Conservation (phyloP, 2,113 vertebrate species). For the Castor canadensis region DNA sequence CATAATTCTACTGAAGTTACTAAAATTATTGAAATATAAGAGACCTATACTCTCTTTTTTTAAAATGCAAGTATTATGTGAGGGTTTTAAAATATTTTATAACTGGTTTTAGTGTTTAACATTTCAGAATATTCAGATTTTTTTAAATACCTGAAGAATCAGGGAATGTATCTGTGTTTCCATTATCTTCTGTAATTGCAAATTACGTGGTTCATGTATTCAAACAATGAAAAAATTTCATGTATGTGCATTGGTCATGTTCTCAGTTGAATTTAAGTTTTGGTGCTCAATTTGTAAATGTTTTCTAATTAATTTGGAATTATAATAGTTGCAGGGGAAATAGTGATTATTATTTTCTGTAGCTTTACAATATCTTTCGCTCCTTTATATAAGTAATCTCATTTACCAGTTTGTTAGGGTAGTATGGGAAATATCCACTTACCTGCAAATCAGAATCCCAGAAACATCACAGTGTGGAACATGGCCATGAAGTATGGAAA, state of each 20-base stretch:
- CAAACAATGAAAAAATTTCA: background rate
- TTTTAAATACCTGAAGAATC: background rate
- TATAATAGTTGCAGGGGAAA: background rate
- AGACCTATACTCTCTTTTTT: background rate
- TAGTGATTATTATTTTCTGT: background rate
- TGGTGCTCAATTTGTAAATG: background rate
- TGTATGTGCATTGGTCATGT: conserved; percentile 15
- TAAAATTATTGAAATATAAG: conserved; percentile 6
- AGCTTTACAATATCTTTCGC: background rate
- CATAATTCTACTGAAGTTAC: background rate
- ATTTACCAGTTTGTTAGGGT: background rate
- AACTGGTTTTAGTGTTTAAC: background rate
- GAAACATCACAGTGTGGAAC: background rate
- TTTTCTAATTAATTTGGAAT: conserved; percentile 11
- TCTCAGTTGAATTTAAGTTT: background rate
- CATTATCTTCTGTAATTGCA: background rate
- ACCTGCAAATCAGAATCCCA: background rate
- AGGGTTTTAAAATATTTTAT: conserved; percentile 49
- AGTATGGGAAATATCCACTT: background rate
- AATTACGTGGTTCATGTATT: background rate
- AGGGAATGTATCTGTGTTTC: background rate
- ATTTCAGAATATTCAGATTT: conserved; percentile 39
- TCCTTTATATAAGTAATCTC: background rate
- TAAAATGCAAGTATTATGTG: background rate
- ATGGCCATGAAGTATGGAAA: background rate